phyloP scores from a whole-genome alignment of 2,888 invertebrate genomes.

The Schizaphis graminum region DNA sequence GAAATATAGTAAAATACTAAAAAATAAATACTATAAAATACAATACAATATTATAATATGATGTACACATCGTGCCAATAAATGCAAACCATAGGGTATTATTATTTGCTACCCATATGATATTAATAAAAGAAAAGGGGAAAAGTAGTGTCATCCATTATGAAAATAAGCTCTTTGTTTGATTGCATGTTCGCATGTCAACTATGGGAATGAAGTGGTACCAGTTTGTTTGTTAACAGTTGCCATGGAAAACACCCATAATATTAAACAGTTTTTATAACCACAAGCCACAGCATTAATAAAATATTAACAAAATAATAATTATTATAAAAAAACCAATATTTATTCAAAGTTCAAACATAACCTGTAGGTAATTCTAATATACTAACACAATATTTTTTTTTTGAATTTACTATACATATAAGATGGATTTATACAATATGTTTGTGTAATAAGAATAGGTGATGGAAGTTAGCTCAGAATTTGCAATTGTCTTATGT shows the following conservation, averaged over 20 bases:
- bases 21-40: conserved; percentile 21
- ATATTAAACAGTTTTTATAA: conserved; percentile 55
- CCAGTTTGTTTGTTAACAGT: conserved; percentile 58
- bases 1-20: conserved; percentile 37
- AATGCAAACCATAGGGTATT: conserved; percentile 53
- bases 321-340: conserved; percentile 56
- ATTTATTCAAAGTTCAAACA: conserved; percentile 37
- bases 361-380: neutral
- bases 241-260: conserved; percentile 56
- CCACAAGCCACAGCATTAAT: conserved; percentile 55
- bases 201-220: conserved; percentile 61
- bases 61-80: conserved; percentile 58
- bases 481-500: too few species aligned
- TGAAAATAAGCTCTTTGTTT: conserved; percentile 65
- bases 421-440: neutral
- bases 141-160: conserved; percentile 64
- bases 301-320: conserved; percentile 59
- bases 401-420: neutral
- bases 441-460: neutral
- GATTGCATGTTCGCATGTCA: conserved; percentile 66
- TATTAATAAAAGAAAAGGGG: conserved; percentile 57
- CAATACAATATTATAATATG: neutral
- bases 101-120: conserved; percentile 55
- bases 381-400: neutral
- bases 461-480: neutral